These are phyloP conservation scores for Trachymyrmex cornetzi DNA, from an alignment of 1,140 invertebrate species.

Conservation along the genomic window DNA sequence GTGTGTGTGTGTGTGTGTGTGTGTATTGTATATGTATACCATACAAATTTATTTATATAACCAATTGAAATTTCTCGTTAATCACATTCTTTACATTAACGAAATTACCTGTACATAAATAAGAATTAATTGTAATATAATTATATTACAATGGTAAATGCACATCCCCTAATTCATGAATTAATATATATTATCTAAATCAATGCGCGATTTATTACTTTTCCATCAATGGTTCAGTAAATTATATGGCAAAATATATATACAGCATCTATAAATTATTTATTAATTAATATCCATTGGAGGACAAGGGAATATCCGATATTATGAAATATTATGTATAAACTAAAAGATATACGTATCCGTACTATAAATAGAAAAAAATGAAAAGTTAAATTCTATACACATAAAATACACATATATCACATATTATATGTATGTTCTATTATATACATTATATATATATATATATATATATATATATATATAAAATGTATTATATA, in stretches of 20 bases:
- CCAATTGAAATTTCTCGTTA: conserved; percentile 5
- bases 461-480: neutral
- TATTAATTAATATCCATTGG: neutral
- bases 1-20: neutral
- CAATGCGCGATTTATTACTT: neutral
- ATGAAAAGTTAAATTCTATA: too few relatives aligned
- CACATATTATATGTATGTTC: too few relatives aligned
- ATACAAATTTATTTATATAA: neutral
- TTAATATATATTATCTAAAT: neutral
- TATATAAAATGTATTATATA: neutral
- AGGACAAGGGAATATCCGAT: neutral
- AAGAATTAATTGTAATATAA: conserved; percentile 33
- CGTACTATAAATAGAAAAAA: too few relatives aligned
- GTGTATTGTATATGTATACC: neutral
- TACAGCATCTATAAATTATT: too few relatives aligned
- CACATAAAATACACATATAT: too few relatives aligned
- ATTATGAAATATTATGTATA: neutral
- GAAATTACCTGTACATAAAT: neutral
- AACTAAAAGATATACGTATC: too few relatives aligned
- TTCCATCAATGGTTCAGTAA: too few relatives aligned
- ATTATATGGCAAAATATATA: neutral
- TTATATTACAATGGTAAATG: neutral
- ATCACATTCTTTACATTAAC: neutral
- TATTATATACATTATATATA: too few relatives aligned
- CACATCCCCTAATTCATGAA: neutral